Percentiles rank a stretch among this genome's conserved stretches.
Conservation (phyloP, 2,888 invertebrate genomes). For the Entomobrya proxima region DNA sequence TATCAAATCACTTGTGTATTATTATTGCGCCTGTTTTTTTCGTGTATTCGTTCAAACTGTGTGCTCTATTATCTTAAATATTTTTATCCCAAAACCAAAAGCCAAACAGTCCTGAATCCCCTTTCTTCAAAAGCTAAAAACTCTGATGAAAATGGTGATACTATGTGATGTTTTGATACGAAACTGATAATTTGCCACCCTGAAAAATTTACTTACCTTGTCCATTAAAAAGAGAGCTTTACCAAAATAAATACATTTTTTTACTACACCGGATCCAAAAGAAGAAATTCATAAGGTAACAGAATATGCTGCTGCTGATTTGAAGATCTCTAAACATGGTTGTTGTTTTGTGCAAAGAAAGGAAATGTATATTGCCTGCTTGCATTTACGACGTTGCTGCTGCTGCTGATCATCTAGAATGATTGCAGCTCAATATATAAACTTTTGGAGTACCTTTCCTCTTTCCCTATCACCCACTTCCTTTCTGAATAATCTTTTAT, state of each 20-base stretch:
- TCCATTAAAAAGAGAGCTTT: slow-evolving; percentile 47
- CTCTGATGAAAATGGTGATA: slow-evolving; percentile 15
- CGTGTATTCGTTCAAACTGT: too few relatives aligned
- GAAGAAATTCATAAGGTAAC: neutral
- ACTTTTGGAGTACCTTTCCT: neutral
- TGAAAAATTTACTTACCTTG: slow-evolving; percentile 65
- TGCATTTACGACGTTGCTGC: slow-evolving; percentile 50
- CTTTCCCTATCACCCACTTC: neutral
- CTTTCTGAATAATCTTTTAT: neutral
- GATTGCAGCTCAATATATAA: slow-evolving; percentile 19
- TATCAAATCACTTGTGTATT: slow-evolving; percentile 67
- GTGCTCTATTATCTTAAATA: too few relatives aligned
- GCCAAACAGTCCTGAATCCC: neutral
- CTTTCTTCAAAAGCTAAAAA: slow-evolving; percentile 30
- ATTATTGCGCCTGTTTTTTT: too few relatives aligned
- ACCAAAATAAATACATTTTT: neutral
- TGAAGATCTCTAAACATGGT: neutral
- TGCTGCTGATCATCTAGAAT: neutral
- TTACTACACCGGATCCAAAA: neutral
- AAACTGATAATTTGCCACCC: slow-evolving; percentile 71
- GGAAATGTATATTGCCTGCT: slow-evolving; percentile 40
- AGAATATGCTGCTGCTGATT: neutral
- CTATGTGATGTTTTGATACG: slow-evolving; percentile 32
- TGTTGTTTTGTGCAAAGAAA: slow-evolving; percentile 38
- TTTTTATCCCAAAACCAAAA: neutral